phyloP scores from a whole-genome alignment of 2,797 vertebrate genomes.

The Danio tinwini region DNA sequence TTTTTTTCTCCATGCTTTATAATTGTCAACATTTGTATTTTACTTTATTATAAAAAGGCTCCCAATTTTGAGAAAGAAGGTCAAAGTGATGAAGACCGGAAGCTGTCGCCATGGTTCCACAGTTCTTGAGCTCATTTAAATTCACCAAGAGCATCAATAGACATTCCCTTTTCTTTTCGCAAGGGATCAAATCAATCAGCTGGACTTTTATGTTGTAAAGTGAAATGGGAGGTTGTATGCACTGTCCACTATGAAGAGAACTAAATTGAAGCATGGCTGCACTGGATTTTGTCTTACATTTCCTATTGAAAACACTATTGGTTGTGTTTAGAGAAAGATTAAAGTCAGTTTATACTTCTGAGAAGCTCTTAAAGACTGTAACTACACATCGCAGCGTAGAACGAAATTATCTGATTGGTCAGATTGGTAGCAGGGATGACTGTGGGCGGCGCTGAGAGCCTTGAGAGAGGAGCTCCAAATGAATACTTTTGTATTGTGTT shows the following conservation, averaged over 20 bases:
- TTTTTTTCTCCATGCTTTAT: not conserved
- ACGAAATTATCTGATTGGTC: too few species aligned
- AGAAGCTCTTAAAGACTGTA: too few species aligned
- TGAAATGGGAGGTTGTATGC: not conserved
- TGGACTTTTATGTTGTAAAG: not conserved
- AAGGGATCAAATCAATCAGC: not conserved
- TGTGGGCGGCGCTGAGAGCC: too few species aligned
- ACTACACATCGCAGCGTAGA: too few species aligned
- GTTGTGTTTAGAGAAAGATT: too few species aligned
- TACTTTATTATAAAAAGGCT: not conserved
- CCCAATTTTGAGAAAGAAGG: not conserved
- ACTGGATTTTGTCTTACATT: too few species aligned
- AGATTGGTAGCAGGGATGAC: too few species aligned
- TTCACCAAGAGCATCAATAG: not conserved
- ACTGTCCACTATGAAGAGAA: not conserved
- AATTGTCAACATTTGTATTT: not conserved
- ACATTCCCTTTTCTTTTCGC: not conserved
- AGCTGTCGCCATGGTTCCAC: not conserved
- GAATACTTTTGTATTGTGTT: too few species aligned
- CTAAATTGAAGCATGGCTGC: too few species aligned
- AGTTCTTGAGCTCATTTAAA: not conserved
- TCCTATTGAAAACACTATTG: too few species aligned
- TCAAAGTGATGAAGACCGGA: not conserved
- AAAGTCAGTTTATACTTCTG: too few species aligned
- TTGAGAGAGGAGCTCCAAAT: too few species aligned